Conservation (phyloP, 2,888 invertebrate species). For the Trichopria drosophilae region DNA sequence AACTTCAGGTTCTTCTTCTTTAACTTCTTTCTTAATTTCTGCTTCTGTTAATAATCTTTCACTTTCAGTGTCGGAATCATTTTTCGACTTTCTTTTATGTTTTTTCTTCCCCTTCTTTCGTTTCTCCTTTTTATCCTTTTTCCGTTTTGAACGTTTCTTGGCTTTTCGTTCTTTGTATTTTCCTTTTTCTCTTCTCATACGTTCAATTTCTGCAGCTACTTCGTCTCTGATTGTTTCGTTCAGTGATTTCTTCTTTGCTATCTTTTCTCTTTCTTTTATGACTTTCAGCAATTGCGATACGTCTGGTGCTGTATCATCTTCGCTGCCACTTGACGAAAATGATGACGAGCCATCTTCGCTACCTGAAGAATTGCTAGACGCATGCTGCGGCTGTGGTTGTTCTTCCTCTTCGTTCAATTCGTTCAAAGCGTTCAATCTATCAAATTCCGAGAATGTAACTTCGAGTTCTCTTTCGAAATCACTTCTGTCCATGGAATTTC, state of each 20-base stretch:
- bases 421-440: slow-evolving; percentile 19
- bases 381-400: slow-evolving; percentile 21
- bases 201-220: slow-evolving; percentile 52
- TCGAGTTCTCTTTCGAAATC: slow-evolving; percentile 31
- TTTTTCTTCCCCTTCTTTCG: slow-evolving; percentile 34
- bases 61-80: slow-evolving; percentile 22
- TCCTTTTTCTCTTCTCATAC: slow-evolving; percentile 45
- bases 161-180: slow-evolving; percentile 42
- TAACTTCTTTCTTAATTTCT: slow-evolving; percentile 44
- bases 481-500: slow-evolving; percentile 30
- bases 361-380: slow-evolving; percentile 16
- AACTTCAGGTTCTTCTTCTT: slow-evolving; percentile 34
- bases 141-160: slow-evolving; percentile 36
- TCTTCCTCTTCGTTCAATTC: slow-evolving; percentile 18
- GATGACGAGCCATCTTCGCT: slow-evolving; percentile 23
- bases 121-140: slow-evolving; percentile 37
- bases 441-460: slow-evolving; percentile 21
- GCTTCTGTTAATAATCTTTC: slow-evolving; percentile 41
- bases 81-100: slow-evolving; percentile 26
- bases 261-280: slow-evolving; percentile 52
- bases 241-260: slow-evolving; percentile 47
- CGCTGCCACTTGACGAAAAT: slow-evolving; percentile 19
- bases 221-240: slow-evolving; percentile 53
- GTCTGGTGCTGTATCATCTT: slow-evolving; percentile 35
- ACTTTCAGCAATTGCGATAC: slow-evolving; percentile 50